Percentiles rank a stretch among this genome's conserved stretches.
Evolutionary conservation across 2,797 vertebrate genomes (phyloP).

Genomic region (Sebastolobus alascanus): DNA sequence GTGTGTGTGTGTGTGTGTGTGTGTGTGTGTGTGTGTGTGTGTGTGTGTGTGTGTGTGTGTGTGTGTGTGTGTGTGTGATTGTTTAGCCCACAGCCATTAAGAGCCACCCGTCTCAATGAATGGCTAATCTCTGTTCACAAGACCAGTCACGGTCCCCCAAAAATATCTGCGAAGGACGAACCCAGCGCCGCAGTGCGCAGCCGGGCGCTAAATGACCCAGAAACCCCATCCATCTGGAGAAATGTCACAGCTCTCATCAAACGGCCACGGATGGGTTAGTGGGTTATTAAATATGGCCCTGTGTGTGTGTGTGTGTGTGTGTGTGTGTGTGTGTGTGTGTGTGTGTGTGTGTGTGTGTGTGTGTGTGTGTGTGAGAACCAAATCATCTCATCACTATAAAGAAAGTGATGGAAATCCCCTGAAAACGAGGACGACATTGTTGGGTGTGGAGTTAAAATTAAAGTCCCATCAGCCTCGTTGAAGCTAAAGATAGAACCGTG

Average conservation of each 20-base stretch:
- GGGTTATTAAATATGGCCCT: slow-evolving; percentile 54
- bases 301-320: slow-evolving; percentile 11
- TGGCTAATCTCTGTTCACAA: slow-evolving; percentile 64
- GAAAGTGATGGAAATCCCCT: slow-evolving; percentile 32
- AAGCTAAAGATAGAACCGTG: background rate
- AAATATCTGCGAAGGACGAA: slow-evolving; percentile 51
- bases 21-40: slow-evolving; percentile 14
- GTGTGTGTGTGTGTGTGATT: slow-evolving; percentile 19
- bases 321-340: slow-evolving; percentile 1
- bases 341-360: slow-evolving; percentile 15
- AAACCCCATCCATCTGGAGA: slow-evolving; percentile 65
- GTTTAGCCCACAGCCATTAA: slow-evolving; percentile 34
- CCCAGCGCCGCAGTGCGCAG: slow-evolving; percentile 10
- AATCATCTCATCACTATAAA: background rate
- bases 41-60: slow-evolving; percentile 14
- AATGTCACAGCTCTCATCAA: slow-evolving; percentile 62
- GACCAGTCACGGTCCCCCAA: slow-evolving; percentile 51
- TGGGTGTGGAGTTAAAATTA: background rate
- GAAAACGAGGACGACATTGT: background rate
- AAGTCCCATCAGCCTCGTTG: background rate
- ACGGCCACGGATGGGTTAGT: slow-evolving; percentile 48
- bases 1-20: slow-evolving; percentile 15
- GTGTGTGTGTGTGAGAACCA: slow-evolving; percentile 18
- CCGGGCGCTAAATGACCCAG: slow-evolving; percentile 61
- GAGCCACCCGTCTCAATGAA: slow-evolving; percentile 37